Evolutionary conservation across 2,113 vertebrate genomes (phyloP).

Genomic region (Thymallus thymallus): DNA sequence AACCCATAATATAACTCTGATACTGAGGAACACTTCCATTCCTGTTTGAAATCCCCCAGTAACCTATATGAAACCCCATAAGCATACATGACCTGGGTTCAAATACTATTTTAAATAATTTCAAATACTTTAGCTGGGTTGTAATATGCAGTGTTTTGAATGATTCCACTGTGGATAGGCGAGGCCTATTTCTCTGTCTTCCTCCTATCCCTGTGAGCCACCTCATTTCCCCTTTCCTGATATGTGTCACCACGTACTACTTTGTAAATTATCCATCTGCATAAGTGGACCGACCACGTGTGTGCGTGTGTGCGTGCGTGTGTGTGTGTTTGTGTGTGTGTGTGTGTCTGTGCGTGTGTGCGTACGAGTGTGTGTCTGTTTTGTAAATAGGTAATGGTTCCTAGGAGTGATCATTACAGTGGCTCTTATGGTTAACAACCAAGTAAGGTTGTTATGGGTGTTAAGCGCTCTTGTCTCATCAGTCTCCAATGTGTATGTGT

Average conservation of each 20-base stretch:
- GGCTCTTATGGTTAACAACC: slow-evolving; percentile 54
- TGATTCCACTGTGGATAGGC: slow-evolving; percentile 53
- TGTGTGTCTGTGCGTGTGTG: slow-evolving; percentile 5
- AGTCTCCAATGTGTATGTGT: slow-evolving; percentile 30
- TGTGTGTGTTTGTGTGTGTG: slow-evolving; percentile 8
- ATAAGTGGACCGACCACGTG: slow-evolving; percentile 39
- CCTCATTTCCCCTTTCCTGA: slow-evolving; percentile 55
- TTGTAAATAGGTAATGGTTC: slow-evolving; percentile 49
- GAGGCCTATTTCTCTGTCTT: slow-evolving; percentile 14
- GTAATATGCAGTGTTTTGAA: no score
- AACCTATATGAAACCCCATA: no score
- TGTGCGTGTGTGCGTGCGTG: slow-evolving; percentile 7
- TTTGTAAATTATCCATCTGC: slow-evolving; percentile 60
- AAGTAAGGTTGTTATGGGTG: slow-evolving; percentile 50
- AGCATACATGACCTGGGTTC: no score
- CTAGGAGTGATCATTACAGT: slow-evolving; percentile 54
- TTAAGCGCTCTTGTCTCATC: slow-evolving; percentile 40
- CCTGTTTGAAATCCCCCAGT: no score
- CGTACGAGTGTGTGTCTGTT: neutral
- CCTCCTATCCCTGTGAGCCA: slow-evolving; percentile 52
- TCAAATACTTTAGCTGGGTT: no score
- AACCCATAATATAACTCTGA: no score
- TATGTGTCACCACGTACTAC: slow-evolving; percentile 48
- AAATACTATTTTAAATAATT: no score
- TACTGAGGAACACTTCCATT: no score